Conservation (phyloP, 2,113 vertebrate genomes). For the Dolichallabes microphthalmus region DNA sequence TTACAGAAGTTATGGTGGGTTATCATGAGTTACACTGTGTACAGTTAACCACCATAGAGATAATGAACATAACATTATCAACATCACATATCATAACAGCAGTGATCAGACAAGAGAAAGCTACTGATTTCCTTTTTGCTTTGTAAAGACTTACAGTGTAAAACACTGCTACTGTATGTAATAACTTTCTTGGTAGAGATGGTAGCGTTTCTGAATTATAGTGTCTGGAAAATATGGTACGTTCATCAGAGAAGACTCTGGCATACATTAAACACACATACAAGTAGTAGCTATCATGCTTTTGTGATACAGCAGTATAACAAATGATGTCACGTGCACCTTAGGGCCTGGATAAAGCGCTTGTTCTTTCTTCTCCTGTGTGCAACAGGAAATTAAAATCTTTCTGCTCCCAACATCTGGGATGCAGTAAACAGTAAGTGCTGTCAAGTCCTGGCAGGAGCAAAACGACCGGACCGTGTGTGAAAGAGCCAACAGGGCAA, state of each 20-base stretch:
- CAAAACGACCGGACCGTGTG: slow-evolving; percentile 2
- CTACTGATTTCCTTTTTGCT: no score
- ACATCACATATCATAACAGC: background rate
- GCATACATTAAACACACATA: background rate
- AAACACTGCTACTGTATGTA: background rate
- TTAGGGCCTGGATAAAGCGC: background rate
- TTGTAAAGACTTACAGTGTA: no score
- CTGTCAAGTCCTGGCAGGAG: slow-evolving; percentile 33
- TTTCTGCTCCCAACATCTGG: slow-evolving; percentile 25
- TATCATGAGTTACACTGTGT: background rate
- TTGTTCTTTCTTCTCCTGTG: background rate
- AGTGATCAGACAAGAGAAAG: slow-evolving; percentile 5
- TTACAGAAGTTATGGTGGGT: background rate
- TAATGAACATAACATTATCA: background rate
- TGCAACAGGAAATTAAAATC: slow-evolving; percentile 43
- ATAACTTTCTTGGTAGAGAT: background rate
- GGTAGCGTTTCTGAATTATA: background rate
- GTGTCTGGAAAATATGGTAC: background rate
- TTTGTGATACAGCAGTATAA: slow-evolving; percentile 7
- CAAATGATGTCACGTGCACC: background rate
- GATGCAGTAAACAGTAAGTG: slow-evolving; percentile 40
- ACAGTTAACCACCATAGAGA: background rate
- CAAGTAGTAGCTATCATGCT: background rate
- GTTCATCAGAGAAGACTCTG: background rate
- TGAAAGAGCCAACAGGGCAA: background rate